Evolutionary conservation across 2,797 vertebrate genomes (phyloP), one percentile per base, ranked within the genome.

Genomic region (Pangasius sanitwongsei): DNA sequence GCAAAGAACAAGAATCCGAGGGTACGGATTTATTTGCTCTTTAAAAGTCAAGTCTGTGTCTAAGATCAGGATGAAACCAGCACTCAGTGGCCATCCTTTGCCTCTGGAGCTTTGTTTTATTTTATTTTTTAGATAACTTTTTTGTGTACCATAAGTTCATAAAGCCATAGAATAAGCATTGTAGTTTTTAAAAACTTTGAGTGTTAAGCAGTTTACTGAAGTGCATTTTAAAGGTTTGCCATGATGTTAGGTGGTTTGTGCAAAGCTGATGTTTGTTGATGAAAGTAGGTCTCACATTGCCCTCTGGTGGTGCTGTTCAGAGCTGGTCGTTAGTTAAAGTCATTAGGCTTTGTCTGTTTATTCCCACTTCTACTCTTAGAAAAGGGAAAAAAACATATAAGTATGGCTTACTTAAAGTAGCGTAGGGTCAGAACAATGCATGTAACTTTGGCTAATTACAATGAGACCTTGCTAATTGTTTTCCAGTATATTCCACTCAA

Each of bases 231-330:
- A 82, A 25, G 12, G 9, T 59, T 82, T 37, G 31, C 18, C 41
- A 44, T 83, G 4, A 83, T 31, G 41, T 67, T 48, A 15, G 44
- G 37, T 57, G 25, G 61, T 69, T 70, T 85, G 31, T 55, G 7
- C 31, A 85, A 63, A 7, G 59, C 37, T 77, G 83, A 20, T 31
- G 61, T 70, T 31, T 16, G 37, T 86, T 63, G 78, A 86, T 83
- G 57, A 88, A 87, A 87, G 75, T 31, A 83, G 31, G 57, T 48
- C 53, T 23, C 20, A 61, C 20, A 85, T 83, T 87, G 88, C 91
- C 90, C 87, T 91, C 91, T 92, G 57, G 85, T 89, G 91, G 91
- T 86, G 82, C 65, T 67, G 72, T 78, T 41, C 61, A 89, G 44
- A 74, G 16, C n/a, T 59, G 31, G 8, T 18, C 28, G 41, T 16